Evolutionary conservation across 2,113 vertebrate genomes (phyloP).

Genomic region (Merops nubicus): DNA sequence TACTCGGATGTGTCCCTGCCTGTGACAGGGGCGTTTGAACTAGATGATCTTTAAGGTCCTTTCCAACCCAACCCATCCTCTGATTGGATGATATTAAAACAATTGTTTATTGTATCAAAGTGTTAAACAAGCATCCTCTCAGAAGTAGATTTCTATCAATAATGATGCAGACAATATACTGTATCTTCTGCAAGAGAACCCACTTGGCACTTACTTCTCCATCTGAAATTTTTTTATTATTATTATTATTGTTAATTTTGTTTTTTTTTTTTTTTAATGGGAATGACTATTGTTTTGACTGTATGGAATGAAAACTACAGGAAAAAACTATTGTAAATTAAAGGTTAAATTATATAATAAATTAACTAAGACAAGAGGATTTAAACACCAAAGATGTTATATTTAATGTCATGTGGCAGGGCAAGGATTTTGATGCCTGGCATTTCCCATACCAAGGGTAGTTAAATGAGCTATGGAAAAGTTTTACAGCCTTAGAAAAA

Average conservation of each 20-base stretch:
- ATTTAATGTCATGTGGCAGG: not conserved
- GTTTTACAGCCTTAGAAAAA: not conserved
- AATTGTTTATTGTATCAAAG: not conserved
- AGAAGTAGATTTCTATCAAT: slow-evolving; percentile 11
- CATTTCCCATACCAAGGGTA: not conserved
- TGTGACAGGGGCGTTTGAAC: too few relatives aligned
- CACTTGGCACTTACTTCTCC: not conserved
- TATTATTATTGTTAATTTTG: too few relatives aligned
- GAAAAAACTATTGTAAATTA: not conserved
- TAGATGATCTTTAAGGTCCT: too few relatives aligned
- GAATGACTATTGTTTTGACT: not conserved
- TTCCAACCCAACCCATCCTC: too few relatives aligned
- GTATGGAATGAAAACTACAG: not conserved
- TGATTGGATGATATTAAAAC: slow-evolving; percentile 43
- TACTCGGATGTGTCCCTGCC: too few relatives aligned
- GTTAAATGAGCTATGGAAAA: not conserved
- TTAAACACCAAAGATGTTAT: not conserved
- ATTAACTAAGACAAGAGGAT: not conserved
- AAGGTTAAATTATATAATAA: not conserved
- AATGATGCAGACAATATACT: not conserved
- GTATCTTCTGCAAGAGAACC: not conserved
- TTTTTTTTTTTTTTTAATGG: not conserved
- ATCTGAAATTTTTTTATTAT: too few relatives aligned
- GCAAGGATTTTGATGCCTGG: not conserved
- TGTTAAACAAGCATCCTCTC: not conserved